A percentile compares a stretch with the other conserved stretches of the same genome.
Evolutionary conservation across 2,113 vertebrate genomes (phyloP).

Genomic region (Calypte anna): DNA sequence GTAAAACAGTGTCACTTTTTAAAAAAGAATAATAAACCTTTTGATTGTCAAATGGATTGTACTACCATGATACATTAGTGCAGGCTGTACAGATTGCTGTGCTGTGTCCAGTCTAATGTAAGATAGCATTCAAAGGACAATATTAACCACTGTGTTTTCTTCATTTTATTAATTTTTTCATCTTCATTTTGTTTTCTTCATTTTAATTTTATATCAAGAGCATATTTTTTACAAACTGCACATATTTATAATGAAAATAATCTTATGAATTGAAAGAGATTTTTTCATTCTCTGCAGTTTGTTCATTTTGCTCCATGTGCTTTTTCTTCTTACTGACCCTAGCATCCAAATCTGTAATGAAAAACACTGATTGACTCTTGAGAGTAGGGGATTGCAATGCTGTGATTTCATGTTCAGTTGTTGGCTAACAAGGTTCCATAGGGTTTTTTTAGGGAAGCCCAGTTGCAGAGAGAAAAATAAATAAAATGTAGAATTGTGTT

Average conservation of each 20-base stretch:
- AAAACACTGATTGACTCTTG: constrained; percentile 76
- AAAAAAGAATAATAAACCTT: constrained; percentile 27
- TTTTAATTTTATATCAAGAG: constrained; percentile 10
- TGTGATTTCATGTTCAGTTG: constrained; percentile 81
- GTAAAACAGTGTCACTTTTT: background rate
- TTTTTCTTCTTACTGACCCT: constrained; percentile 44
- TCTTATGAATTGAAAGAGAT: background rate
- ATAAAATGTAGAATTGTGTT: constrained; percentile 59
- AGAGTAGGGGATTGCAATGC: constrained; percentile 64
- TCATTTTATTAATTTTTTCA: background rate
- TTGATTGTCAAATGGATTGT: background rate
- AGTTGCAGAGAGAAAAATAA: constrained; percentile 42
- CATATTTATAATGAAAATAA: constrained; percentile 30
- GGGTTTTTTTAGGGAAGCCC: constrained; percentile 76
- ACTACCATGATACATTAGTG: background rate
- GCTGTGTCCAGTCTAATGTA: background rate
- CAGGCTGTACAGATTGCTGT: background rate
- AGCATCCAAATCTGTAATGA: constrained; percentile 62
- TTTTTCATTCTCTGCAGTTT: background rate
- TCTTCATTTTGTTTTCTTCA: background rate
- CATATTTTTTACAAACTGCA: background rate
- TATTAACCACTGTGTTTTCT: constrained; percentile 19
- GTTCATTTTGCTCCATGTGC: background rate
- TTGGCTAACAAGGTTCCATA: constrained; percentile 79
- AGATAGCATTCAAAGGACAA: constrained; percentile 7